phyloP scores from a whole-genome alignment of 2,888 invertebrate species.

The Schizaphis graminum region DNA sequence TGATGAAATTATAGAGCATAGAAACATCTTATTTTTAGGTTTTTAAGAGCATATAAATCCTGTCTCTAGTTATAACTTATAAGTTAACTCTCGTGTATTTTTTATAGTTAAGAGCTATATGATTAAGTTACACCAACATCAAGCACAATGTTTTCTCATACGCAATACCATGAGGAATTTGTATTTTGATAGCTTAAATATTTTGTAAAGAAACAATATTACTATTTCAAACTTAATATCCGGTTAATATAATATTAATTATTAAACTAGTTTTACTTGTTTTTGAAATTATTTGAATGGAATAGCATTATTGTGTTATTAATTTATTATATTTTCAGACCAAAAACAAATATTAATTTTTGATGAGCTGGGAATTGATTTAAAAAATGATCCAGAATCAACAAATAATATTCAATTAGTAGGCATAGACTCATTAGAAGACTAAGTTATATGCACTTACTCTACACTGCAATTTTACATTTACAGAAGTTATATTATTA shows the following conservation, averaged over 20 bases:
- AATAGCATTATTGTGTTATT: neutral
- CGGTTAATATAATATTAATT: neutral
- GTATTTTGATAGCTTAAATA: neutral
- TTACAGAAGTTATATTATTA: neutral
- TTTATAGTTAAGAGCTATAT: neutral
- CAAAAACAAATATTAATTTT: neutral
- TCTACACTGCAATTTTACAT: neutral
- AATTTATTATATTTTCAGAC: neutral
- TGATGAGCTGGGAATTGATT: neutral
- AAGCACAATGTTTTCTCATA: neutral
- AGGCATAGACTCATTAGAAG: too few species aligned
- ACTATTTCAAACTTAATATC: neutral
- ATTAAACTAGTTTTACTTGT: neutral
- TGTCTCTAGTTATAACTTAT: too few species aligned
- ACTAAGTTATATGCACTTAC: neutral
- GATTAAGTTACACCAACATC: neutral
- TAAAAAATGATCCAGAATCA: neutral
- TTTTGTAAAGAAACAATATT: neutral
- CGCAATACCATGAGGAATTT: neutral
- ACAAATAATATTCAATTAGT: too few species aligned
- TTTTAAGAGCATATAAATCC: too few species aligned
- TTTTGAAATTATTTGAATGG: neutral
- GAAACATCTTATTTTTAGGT: too few species aligned
- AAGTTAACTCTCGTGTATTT: neutral
- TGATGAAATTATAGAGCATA: too few species aligned